Base-by-base conservation (phyloP, 2,113 vertebrate genomes). In the Alouatta palliata region DNA sequence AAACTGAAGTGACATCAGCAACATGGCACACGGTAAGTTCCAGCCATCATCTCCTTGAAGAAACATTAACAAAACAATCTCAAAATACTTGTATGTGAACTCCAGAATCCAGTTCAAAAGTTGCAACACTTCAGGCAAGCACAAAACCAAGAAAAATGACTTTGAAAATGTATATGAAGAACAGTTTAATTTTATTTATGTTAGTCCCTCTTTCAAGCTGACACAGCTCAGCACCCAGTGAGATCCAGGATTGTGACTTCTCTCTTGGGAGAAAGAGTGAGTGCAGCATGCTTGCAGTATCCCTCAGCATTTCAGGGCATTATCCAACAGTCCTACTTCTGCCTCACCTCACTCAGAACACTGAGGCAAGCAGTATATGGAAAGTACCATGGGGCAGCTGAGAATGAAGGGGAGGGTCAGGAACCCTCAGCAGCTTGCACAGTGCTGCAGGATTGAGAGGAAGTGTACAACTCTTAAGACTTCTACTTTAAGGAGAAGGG, bases 281-380 rank as follows among this genome's bases (percentile, higher is more conserved):
- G 49, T 37, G 21, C 58, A 61, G 27, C 16, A 35, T 10, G 5
- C 16, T 5, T 94, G 9, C 11, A 3, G 13, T 13, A 61, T 25
- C 19, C 47, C 61, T 17, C 3, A 10, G n/a, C 43, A 19, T 56
- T 88, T 45, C 23, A 56, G 6, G 9, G 35, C 27, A 9, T 7
- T 35, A 13, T 0, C 20, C 5, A 2, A 3, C 9, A 40, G 5
- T 23, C 0, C 12, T 35, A 16, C 35, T 56, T 30, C 25, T 25
- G 8, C 40, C 9, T 54, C 25, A 10, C 12, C 7, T 40, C 35
- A 37, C 23, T 77, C 40, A 70, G 35, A 77, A 21, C 16, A 37
- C 19, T 16, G 77, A 49, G 20, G 2, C 10, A 37, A 49, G 2
- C 9, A 77, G n/a, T 25, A 25, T 5, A 13, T 3, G 35, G 43